Conservation (phyloP, 1,140 invertebrate species). For the Rhagoletis pomonella region DNA sequence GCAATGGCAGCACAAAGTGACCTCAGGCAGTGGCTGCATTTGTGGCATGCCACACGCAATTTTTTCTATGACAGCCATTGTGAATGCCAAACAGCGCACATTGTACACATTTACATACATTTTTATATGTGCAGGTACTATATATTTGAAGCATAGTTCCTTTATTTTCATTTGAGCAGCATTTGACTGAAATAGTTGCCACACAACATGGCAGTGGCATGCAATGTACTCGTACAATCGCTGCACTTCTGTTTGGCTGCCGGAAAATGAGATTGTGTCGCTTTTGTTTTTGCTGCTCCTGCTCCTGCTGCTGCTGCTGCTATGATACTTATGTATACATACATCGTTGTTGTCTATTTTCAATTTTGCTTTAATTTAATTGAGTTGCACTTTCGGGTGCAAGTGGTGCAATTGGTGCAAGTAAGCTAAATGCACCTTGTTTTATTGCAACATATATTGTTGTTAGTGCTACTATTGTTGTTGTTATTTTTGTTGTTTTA, state of each 20-base stretch:
- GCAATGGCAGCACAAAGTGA: not conserved
- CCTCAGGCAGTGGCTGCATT: constrained; percentile 19
- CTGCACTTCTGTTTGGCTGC: constrained; percentile 15
- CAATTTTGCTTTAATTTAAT: constrained; percentile 51
- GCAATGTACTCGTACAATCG: not conserved
- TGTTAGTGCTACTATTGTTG: not conserved
- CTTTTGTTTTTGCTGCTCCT: not conserved
- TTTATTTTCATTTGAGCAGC: not conserved
- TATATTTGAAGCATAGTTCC: not conserved
- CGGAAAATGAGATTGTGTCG: constrained; percentile 39
- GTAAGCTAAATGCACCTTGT: constrained; percentile 9
- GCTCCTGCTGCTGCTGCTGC: not conserved
- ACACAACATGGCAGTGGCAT: not conserved
- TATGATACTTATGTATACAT: not conserved
- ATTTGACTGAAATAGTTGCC: not conserved
- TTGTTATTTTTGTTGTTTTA: constrained; percentile 19
- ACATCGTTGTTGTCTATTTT: not conserved
- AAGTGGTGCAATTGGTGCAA: not conserved
- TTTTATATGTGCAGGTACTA: too few relatives aligned
- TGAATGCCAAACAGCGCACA: not conserved
- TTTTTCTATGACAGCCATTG: not conserved
- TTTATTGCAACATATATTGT: not conserved
- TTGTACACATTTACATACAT: not conserved
- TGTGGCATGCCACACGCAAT: constrained; percentile 45
- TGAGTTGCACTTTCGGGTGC: constrained; percentile 44